phyloP scores from a whole-genome alignment of 2,888 invertebrate genomes.

The Gastrophysa polygoni region DNA sequence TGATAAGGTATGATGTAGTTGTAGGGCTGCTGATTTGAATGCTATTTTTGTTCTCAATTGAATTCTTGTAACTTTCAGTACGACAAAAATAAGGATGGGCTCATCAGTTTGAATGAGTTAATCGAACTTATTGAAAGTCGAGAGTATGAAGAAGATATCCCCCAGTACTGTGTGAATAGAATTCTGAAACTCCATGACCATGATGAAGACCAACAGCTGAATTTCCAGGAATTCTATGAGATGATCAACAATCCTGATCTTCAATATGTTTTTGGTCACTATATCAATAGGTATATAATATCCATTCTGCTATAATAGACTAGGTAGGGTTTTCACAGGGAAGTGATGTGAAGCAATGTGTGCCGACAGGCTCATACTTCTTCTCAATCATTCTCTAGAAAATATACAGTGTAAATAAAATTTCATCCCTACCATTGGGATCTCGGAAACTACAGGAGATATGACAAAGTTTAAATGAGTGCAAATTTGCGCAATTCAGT shows the following conservation, averaged over 20 bases:
- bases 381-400: too few species aligned
- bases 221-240: slow-evolving; percentile 73
- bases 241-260: slow-evolving; percentile 68
- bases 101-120: slow-evolving; percentile 71
- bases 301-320: too few species aligned
- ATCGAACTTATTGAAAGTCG: slow-evolving; percentile 66
- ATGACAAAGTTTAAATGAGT: too few species aligned
- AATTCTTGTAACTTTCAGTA: slow-evolving; percentile 56
- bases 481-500: too few species aligned
- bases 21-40: too few species aligned
- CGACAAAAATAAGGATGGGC: slow-evolving; percentile 71
- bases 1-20: background rate
- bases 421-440: too few species aligned
- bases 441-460: too few species aligned
- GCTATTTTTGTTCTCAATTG: too few species aligned
- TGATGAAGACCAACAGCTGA: slow-evolving; percentile 70
- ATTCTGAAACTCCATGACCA: slow-evolving; percentile 71
- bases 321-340: too few species aligned
- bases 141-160: slow-evolving; percentile 71
- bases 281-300: slow-evolving; percentile 20
- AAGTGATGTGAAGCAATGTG: too few species aligned
- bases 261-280: slow-evolving; percentile 19
- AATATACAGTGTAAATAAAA: too few species aligned
- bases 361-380: too few species aligned
- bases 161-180: slow-evolving; percentile 64